phyloP scores from a whole-genome alignment of 2,113 vertebrate genomes.

The Ailurus styani region DNA sequence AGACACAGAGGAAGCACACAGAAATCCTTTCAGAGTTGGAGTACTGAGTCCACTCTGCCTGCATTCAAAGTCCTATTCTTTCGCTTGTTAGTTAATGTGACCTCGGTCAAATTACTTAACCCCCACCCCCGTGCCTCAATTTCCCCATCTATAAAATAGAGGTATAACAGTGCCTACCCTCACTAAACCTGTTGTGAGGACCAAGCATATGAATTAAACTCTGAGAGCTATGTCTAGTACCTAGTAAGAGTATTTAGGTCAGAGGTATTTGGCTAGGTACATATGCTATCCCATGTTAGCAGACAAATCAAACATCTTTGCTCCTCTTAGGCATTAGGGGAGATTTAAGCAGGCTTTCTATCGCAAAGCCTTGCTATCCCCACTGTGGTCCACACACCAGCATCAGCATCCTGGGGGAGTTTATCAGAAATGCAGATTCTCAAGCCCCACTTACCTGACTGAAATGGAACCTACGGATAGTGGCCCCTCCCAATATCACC shows the following conservation, averaged over 20 bases:
- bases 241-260: background rate
- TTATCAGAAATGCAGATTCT: background rate
- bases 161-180: background rate
- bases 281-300: background rate
- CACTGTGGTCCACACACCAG: background rate
- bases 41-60: background rate
- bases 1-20: background rate
- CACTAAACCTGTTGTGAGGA: background rate
- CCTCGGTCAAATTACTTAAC: background rate
- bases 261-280: background rate
- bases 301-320: background rate
- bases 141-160: background rate
- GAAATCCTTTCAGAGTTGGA: background rate
- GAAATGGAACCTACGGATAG: background rate
- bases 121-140: background rate
- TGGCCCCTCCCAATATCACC: background rate
- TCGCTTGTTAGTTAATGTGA: background rate
- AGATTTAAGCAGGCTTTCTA: background rate
- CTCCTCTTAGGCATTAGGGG: background rate
- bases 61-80: background rate
- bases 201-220: background rate
- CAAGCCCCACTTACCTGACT: background rate
- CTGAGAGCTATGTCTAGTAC: background rate
- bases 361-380: background rate
- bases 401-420: background rate